Evolutionary conservation across 2,113 vertebrate genomes (phyloP).

Genomic region (Pomatostomus ruficeps): DNA sequence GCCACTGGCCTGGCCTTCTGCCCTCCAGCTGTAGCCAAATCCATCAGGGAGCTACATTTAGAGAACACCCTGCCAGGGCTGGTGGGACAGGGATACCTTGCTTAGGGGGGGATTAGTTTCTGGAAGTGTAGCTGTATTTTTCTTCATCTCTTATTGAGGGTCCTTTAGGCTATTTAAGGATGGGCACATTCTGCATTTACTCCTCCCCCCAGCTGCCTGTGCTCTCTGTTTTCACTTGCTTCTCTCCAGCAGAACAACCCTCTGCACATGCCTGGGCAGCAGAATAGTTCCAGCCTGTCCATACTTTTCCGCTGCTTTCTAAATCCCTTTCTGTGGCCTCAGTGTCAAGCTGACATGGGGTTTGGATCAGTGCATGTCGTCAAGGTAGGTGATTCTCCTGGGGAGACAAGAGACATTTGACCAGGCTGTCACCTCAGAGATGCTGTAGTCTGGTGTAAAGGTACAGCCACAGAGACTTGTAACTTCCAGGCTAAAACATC

Average conservation of each 20-base stretch:
- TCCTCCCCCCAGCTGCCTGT: background rate
- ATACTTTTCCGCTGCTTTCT: background rate
- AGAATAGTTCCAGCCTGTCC: background rate
- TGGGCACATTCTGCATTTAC: background rate
- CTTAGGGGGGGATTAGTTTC: background rate
- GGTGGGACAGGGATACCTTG: background rate
- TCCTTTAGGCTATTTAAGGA: background rate
- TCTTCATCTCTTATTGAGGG: background rate
- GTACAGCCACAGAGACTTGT: background rate
- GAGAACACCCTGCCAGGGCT: background rate
- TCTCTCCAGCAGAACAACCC: background rate
- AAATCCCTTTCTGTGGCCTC: background rate
- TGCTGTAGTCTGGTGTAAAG: background rate
- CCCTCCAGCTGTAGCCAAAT: background rate
- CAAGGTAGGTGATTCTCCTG: fast-evolving
- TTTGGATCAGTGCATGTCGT: background rate
- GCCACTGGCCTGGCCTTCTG: background rate
- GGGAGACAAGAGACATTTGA: background rate
- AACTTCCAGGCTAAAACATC: background rate
- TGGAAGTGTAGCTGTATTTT: background rate
- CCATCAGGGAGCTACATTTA: background rate
- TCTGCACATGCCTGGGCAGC: fast-evolving
- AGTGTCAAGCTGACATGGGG: too few species aligned
- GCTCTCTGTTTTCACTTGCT: background rate
- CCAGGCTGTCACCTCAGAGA: background rate